Percentiles rank a stretch among this genome's conserved stretches.
These are phyloP conservation scores for Hyles lineata DNA, from an alignment of 2,888 invertebrate species.

Conservation along the genomic window DNA sequence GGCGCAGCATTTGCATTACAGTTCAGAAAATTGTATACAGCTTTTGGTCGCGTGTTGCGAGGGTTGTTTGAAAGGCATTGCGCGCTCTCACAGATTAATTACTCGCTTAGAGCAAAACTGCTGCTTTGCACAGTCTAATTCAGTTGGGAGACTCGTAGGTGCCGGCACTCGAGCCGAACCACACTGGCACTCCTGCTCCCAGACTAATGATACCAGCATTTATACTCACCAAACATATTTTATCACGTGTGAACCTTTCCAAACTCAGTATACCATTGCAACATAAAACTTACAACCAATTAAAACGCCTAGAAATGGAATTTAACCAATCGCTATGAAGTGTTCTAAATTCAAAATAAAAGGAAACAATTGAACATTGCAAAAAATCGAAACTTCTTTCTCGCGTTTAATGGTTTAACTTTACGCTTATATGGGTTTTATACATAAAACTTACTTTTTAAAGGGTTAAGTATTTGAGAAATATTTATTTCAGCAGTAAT, in stretches of 20 bases:
- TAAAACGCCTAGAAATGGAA: not conserved
- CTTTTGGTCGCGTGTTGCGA: constrained; percentile 41
- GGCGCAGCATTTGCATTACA: constrained; percentile 47
- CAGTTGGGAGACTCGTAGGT: constrained; percentile 50
- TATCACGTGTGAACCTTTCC: not conserved
- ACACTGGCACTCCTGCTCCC: not conserved
- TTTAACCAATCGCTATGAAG: not conserved
- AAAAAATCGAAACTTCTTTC: not conserved
- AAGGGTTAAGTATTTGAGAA: constrained; percentile 36
- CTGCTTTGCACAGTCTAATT: constrained; percentile 57
- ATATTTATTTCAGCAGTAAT: constrained; percentile 58
- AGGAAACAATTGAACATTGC: not conserved
- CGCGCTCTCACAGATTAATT: constrained; percentile 68
- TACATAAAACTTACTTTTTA: not conserved
- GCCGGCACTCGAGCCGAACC: not conserved
- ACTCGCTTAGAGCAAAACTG: constrained; percentile 60
- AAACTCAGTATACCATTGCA: not conserved
- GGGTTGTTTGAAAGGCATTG: constrained; percentile 57
- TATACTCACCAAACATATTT: constrained; percentile 3
- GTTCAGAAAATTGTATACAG: constrained; percentile 53
- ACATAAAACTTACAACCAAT: not conserved
- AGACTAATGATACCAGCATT: constrained; percentile 15
- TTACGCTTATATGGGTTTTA: not conserved
- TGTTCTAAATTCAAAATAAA: too few relatives aligned
- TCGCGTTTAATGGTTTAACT: not conserved